phyloP scores from a whole-genome alignment of 2,888 invertebrate genomes.

The Tetranychus piercei region DNA sequence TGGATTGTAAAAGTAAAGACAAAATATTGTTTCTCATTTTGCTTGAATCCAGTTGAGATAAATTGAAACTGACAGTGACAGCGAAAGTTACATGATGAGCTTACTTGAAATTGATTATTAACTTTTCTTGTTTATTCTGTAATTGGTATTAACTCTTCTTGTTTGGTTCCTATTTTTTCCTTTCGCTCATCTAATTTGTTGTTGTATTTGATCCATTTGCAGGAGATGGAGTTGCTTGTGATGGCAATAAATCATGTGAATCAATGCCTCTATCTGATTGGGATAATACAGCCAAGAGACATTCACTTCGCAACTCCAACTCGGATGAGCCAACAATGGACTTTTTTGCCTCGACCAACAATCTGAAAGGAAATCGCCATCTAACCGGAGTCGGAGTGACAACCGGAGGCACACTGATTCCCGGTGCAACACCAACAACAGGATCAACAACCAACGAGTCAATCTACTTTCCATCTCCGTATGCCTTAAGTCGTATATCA shows the following conservation, averaged over 20 bases:
- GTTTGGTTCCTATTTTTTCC: neutral
- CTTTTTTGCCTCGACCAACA: conserved; percentile 11
- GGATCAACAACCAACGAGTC: conserved; percentile 18
- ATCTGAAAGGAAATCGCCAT: neutral
- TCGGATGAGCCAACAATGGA: neutral
- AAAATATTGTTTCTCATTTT: too few species aligned
- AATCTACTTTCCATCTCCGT: conserved; percentile 25
- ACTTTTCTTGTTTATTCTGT: too few species aligned
- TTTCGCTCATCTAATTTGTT: neutral
- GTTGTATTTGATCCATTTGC: neutral
- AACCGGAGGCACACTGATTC: too few species aligned
- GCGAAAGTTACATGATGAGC: neutral
- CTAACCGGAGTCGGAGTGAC: conserved; percentile 11
- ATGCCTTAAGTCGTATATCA: conserved; percentile 24
- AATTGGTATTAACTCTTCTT: too few species aligned
- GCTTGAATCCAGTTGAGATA: neutral
- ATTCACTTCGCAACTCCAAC: neutral
- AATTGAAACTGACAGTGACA: conserved; percentile 2
- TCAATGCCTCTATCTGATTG: conserved; percentile 24
- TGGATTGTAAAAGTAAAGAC: too few species aligned
- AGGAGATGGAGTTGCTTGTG: neutral
- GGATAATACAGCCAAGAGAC: conserved; percentile 21
- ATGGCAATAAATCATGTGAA: conserved; percentile 10
- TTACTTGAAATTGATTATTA: neutral
- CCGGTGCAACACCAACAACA: neutral